Evolutionary conservation across 2,888 invertebrate genomes (phyloP).

Genomic region (Syrphus vitripennis): DNA sequence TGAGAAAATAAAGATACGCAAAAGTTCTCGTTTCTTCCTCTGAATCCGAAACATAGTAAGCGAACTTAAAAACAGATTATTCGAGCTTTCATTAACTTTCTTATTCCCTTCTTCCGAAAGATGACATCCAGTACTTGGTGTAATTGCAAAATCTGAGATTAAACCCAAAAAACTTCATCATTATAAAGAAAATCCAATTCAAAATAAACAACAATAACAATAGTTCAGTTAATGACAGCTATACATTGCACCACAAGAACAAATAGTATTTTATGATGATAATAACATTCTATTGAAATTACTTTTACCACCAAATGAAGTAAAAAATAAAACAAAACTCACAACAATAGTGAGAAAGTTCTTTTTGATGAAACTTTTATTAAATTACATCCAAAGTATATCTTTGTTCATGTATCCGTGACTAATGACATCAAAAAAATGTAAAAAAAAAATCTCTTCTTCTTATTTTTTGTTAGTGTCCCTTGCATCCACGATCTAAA

Average conservation of each 20-base stretch:
- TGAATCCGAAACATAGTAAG: too few species aligned
- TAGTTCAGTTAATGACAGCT: background rate
- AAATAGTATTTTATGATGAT: background rate
- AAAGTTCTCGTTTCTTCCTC: too few species aligned
- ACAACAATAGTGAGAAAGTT: slow-evolving; percentile 46
- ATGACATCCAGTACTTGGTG: too few species aligned
- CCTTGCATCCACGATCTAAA: slow-evolving; percentile 27
- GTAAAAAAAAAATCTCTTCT: background rate
- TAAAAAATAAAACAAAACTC: background rate
- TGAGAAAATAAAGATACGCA: too few species aligned
- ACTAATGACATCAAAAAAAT: slow-evolving; percentile 54
- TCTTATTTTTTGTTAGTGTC: too few species aligned
- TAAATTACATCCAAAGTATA: slow-evolving; percentile 6
- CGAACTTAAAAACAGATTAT: too few species aligned
- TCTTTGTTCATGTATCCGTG: slow-evolving; percentile 41
- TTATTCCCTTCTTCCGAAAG: too few species aligned
- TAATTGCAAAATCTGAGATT: too few species aligned
- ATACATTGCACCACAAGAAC: background rate
- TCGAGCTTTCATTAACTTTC: too few species aligned
- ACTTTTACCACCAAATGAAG: slow-evolving; percentile 10
- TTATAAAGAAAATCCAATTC: background rate
- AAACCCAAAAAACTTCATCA: too few species aligned
- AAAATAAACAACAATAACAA: background rate
- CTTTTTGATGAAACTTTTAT: background rate
- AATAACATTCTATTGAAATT: background rate